Conservation (phyloP, 1,140 invertebrate species). For the Cydia fagiglandana region DNA sequence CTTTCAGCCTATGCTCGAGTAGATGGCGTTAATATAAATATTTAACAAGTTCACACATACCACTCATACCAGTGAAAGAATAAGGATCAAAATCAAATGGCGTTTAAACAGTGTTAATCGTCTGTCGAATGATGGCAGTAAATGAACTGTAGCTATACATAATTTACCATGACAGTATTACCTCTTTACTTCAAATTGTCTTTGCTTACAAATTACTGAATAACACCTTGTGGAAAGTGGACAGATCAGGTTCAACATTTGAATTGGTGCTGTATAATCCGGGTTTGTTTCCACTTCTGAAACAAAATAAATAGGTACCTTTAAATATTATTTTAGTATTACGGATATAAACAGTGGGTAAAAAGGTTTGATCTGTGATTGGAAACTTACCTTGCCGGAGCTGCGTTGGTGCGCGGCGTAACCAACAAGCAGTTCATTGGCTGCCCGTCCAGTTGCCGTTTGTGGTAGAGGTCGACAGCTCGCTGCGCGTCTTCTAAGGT, state of each 20-base stretch:
- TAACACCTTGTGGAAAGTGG: slow-evolving; percentile 77
- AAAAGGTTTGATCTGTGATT: too few species aligned
- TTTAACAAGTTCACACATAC: too few species aligned
- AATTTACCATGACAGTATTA: too few species aligned
- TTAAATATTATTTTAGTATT: slow-evolving; percentile 9
- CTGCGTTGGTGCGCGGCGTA: slow-evolving; percentile 51
- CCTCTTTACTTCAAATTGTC: too few species aligned
- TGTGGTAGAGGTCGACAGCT: slow-evolving; percentile 95
- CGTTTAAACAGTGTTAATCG: too few species aligned
- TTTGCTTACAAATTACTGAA: slow-evolving; percentile 68
- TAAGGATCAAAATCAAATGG: too few species aligned
- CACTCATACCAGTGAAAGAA: too few species aligned
- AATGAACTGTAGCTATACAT: too few species aligned
- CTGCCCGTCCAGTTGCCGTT: slow-evolving; percentile 83
- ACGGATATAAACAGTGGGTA: too few species aligned
- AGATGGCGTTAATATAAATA: too few species aligned
- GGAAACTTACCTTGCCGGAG: slow-evolving; percentile 45
- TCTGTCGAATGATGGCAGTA: too few species aligned
- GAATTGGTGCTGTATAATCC: slow-evolving; percentile 73
- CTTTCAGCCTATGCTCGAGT: too few species aligned
- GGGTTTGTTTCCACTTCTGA: slow-evolving; percentile 61
- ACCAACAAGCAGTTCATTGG: slow-evolving; percentile 74
- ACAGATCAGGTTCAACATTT: slow-evolving; percentile 75
- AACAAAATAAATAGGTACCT: slow-evolving; percentile 38
- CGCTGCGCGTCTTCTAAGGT: slow-evolving; percentile 90